Evolutionary conservation across 1,140 invertebrate species (phyloP).

Genomic region (Drosophila arizonae): DNA sequence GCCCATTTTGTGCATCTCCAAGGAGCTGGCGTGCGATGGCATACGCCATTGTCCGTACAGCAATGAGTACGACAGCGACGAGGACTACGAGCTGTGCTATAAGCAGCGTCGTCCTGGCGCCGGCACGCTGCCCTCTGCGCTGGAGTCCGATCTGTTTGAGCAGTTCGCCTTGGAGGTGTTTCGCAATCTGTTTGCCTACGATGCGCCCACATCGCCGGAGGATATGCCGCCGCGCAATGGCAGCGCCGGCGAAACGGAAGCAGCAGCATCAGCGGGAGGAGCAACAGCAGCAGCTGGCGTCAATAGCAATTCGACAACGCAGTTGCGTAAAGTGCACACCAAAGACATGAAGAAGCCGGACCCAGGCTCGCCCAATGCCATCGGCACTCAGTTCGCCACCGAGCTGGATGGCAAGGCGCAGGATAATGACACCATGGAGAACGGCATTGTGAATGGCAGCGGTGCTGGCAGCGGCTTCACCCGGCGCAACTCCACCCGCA

Average conservation of each 20-base stretch:
- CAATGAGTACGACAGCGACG: conserved; percentile 84
- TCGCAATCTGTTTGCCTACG: conserved; percentile 73
- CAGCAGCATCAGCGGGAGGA: conserved; percentile 9
- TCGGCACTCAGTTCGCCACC: conserved; percentile 25
- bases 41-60: conserved; percentile 85
- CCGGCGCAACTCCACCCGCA: conserved; percentile 70
- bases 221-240: conserved; percentile 41
- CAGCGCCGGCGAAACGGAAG: conserved; percentile 26
- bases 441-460: conserved; percentile 13
- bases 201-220: conserved; percentile 61
- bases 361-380: conserved; percentile 63
- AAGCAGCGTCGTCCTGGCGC: conserved; percentile 64
- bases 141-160: conserved; percentile 73
- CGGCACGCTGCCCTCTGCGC: conserved; percentile 62
- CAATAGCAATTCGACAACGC: conserved; percentile 55
- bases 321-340: conserved; percentile 66
- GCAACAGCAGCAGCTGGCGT: conserved; percentile 20
- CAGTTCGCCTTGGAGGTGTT: conserved; percentile 79
- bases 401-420: conserved; percentile 33
- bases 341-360: conserved; percentile 72
- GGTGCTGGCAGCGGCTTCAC: conserved; percentile 62
- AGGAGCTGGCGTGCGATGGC: conserved; percentile 86
- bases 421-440: conserved; percentile 58
- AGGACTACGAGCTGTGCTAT: conserved; percentile 83
- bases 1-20: conserved; percentile 85